A percentile compares a stretch with the other conserved stretches of the same genome.
Evolutionary conservation across 2,797 vertebrate species (phyloP).

Genomic region (Choloepus didactylus): DNA sequence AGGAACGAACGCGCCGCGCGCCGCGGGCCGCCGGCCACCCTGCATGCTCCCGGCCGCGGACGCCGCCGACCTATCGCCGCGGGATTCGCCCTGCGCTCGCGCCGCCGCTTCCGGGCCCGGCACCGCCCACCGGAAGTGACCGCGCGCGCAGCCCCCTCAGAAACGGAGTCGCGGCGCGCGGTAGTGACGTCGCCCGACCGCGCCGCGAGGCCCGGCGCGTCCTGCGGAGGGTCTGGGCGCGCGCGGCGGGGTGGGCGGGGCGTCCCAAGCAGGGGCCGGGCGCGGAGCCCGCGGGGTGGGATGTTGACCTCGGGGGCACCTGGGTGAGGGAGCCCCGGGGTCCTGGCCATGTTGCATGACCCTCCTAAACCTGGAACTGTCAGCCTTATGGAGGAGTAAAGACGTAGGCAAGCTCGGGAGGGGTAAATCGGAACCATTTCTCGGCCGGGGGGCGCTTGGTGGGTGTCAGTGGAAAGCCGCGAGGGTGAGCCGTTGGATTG

Average conservation of each 20-base stretch:
- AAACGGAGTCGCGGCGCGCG: neutral
- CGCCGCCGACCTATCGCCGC: slow-evolving; percentile 33
- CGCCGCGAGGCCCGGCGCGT: neutral
- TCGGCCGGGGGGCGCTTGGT: neutral
- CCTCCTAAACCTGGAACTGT: too few species aligned
- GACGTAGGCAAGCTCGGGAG: too few species aligned
- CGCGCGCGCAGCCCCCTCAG: neutral
- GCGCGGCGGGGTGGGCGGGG: too few species aligned
- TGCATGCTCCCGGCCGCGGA: slow-evolving; percentile 39
- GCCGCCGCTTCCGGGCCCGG: slow-evolving; percentile 51
- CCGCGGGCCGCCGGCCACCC: neutral
- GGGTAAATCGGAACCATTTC: neutral
- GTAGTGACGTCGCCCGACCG: neutral
- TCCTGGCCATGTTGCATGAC: too few species aligned
- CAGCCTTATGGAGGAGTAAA: too few species aligned
- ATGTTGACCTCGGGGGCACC: too few species aligned
- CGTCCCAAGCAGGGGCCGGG: too few species aligned
- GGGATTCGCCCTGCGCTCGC: slow-evolving; percentile 9
- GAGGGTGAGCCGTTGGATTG: neutral
- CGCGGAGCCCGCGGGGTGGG: too few species aligned
- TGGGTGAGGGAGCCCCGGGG: too few species aligned
- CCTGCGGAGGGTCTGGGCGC: too few species aligned
- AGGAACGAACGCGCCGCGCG: slow-evolving; percentile 32
- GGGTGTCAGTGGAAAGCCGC: too few species aligned
- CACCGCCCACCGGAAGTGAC: neutral